Percentiles rank a stretch among this genome's conserved stretches.
Evolutionary conservation across 2,888 invertebrate species (phyloP).

Genomic region (Phoronis australis): DNA sequence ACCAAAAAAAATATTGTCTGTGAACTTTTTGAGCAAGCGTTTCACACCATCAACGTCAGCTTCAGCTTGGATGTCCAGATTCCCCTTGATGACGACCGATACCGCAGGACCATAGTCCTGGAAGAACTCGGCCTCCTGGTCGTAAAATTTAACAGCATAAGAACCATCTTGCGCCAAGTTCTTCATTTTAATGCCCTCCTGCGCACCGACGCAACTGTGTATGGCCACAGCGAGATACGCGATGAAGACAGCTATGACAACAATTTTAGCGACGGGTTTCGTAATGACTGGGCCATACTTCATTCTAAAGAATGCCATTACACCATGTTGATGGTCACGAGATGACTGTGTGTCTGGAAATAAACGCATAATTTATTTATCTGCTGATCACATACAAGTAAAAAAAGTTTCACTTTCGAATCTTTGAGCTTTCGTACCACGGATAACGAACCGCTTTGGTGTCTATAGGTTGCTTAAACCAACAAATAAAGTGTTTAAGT

Average conservation of each 20-base stretch:
- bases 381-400: no score
- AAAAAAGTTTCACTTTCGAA: no score
- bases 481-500: no score
- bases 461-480: no score
- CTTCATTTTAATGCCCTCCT: not conserved
- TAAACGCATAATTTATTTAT: no score
- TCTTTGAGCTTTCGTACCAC: no score
- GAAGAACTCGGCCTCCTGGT: not conserved
- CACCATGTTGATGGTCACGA: no score
- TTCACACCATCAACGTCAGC: not conserved
- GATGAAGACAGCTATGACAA: not conserved
- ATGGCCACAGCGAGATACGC: not conserved
- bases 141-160: not conserved
- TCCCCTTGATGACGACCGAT: not conserved
- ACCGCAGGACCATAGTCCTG: not conserved
- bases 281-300: not conserved
- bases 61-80: not conserved
- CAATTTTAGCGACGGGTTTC: not conserved
- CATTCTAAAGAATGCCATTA: not conserved
- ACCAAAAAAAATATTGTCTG: not conserved
- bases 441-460: no score
- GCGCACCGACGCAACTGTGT: not conserved
- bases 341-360: no score
- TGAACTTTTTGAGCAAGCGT: not conserved
- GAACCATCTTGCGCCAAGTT: not conserved